These are phyloP conservation scores for Malacosoma neustria DNA, from an alignment of 2,888 invertebrate species.

Conservation along the genomic window DNA sequence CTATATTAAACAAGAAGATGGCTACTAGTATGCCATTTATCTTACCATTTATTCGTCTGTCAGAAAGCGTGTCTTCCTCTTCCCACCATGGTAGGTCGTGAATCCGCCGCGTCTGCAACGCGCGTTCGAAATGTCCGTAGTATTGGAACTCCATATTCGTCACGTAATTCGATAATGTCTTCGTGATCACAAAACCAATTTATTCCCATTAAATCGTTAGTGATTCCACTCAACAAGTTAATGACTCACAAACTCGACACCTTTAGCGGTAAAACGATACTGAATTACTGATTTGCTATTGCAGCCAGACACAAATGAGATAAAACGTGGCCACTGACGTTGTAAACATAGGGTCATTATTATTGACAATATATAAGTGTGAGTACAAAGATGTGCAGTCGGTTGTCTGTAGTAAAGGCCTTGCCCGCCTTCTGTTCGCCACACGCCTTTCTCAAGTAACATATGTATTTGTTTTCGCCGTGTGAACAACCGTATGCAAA, in stretches of 20 bases:
- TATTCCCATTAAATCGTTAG: slow-evolving; percentile 8
- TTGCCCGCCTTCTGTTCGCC: slow-evolving; percentile 5
- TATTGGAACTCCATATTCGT: slow-evolving; percentile 60
- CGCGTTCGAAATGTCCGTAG: slow-evolving; percentile 52
- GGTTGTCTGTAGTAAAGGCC: slow-evolving; percentile 12
- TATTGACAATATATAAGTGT: slow-evolving; percentile 21
- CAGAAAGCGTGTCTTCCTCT: slow-evolving; percentile 60
- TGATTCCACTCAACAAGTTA: slow-evolving; percentile 11
- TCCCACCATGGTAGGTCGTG: slow-evolving; percentile 64
- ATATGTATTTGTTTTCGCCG: slow-evolving; percentile 17
- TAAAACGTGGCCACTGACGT: slow-evolving; percentile 42
- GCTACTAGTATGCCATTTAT: background rate
- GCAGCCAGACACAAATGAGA: slow-evolving; percentile 47
- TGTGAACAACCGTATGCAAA: slow-evolving; percentile 31
- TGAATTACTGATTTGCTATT: slow-evolving; percentile 59
- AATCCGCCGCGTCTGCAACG: slow-evolving; percentile 30
- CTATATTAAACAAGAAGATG: background rate
- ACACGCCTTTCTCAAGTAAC: slow-evolving; percentile 8
- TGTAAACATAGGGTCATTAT: slow-evolving; percentile 39
- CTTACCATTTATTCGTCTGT: slow-evolving; percentile 59
- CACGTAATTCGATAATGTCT: slow-evolving; percentile 7
- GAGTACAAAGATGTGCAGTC: slow-evolving; percentile 12
- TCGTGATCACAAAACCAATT: background rate
- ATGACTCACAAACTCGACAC: slow-evolving; percentile 34
- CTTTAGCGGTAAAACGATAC: slow-evolving; percentile 45